Base-by-base conservation (phyloP, 2,113 vertebrate genomes). In the Caranx melampygus region DNA sequence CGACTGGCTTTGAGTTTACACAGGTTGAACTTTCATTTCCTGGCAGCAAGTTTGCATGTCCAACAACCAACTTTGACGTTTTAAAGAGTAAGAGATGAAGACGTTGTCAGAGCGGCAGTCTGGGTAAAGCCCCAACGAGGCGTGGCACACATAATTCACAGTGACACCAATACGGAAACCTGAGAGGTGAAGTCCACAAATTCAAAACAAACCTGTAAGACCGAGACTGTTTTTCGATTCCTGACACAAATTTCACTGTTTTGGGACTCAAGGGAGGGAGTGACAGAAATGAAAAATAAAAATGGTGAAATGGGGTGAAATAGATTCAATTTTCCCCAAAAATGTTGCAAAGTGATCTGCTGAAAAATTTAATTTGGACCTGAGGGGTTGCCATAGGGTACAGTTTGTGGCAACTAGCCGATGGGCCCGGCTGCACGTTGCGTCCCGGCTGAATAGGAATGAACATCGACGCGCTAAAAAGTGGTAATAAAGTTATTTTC, bases 1-100 rank as follows among this genome's bases (percentile, higher is more conserved):
- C 40, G 59, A 81, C 84, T 73, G 82, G 80, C 77, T 89, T 78
- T 80, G 82, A 92, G 87, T 93, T 91, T 91, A 91, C 84, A 90
- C 90, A 92, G 84, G 85, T 90, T 92, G 86, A 93, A 90, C 89
- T 89, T 92, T 92, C 86, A 89, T 91, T 94, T 93, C 90, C 91
- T 92, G 91, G 72, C 84, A 77, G 72, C 8, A 26, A 78, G 79
- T 86, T 76, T 86, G 72, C 78, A 69, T 78, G 87, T 86, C 83
- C 66, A 51, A 86, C 86, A 92, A 89, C 85, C 61, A 62, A 65
- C 67, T 85, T 58, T 86, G 90, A 90, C 90, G 33, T 92, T 87
- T 89, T 83, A 81, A 88, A 81, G 88, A 87, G 85, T 83, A 69
- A 91, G 73, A 85, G 74, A 91, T 90, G 89, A 86, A 87, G 85